Evolutionary conservation across 2,888 invertebrate genomes (phyloP).

Genomic region (Himalopsyche kuldschensis): DNA sequence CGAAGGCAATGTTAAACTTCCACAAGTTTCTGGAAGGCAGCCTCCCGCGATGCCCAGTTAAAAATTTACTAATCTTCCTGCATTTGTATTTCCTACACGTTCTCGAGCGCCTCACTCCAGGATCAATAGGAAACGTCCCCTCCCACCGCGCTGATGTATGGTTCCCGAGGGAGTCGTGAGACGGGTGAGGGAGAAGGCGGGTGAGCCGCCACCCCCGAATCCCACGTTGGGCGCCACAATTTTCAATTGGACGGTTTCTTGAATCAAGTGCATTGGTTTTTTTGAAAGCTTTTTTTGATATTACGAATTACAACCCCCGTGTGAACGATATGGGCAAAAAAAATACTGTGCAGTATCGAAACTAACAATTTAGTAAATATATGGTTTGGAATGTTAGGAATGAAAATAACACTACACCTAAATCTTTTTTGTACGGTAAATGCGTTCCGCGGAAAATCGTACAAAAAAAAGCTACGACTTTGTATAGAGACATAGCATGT

Average conservation of each 20-base stretch:
- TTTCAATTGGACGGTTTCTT: background rate
- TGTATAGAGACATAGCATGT: too few species aligned
- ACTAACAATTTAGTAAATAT: too few species aligned
- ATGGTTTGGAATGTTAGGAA: too few species aligned
- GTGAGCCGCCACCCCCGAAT: background rate
- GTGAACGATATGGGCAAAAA: too few species aligned
- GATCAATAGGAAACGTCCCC: background rate
- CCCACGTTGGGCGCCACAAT: background rate
- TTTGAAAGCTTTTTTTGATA: too few species aligned
- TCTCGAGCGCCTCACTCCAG: background rate
- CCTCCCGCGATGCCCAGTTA: slow-evolving; percentile 8
- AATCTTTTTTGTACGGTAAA: too few species aligned
- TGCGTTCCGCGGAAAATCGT: too few species aligned
- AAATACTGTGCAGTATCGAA: too few species aligned
- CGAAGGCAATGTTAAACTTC: too few species aligned
- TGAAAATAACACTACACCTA: too few species aligned
- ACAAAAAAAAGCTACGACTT: too few species aligned
- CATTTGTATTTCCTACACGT: background rate
- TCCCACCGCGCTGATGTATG: slow-evolving; percentile 14
- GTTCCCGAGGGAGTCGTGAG: slow-evolving; percentile 20
- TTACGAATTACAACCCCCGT: too few species aligned
- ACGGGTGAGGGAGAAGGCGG: background rate
- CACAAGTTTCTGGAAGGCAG: background rate
- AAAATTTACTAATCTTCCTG: slow-evolving; percentile 16
- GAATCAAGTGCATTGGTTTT: background rate